These are phyloP conservation scores for Netelia virgata DNA, from an alignment of 2,888 invertebrate genomes.

Conservation along the genomic window DNA sequence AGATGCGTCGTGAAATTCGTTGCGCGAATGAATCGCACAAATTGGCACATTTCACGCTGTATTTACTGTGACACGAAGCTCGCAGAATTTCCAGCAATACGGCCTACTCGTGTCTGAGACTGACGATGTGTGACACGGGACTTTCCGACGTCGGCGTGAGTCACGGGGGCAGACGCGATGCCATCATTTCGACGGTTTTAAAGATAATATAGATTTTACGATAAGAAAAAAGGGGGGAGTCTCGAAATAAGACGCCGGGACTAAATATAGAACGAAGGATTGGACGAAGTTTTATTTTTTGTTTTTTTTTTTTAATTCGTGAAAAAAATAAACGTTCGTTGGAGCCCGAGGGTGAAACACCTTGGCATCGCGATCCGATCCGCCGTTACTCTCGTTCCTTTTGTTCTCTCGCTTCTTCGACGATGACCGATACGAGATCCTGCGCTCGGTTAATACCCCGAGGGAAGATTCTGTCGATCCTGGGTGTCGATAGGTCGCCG, in stretches of 20 bases:
- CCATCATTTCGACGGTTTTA: no score
- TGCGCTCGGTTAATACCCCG: constrained; percentile 36
- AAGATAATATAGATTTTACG: no score
- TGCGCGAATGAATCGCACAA: background rate
- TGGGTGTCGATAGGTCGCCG: constrained; percentile 63
- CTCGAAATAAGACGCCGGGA: no score
- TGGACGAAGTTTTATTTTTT: constrained; percentile 12
- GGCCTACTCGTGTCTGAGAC: background rate
- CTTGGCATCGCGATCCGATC: constrained; percentile 52
- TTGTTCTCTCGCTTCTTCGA: constrained; percentile 42
- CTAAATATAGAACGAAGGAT: no score
- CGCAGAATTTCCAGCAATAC: background rate
- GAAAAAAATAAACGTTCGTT: constrained; percentile 22
- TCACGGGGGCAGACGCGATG: no score
- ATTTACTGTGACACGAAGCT: background rate
- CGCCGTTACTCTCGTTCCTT: constrained; percentile 46
- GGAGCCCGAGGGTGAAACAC: constrained; percentile 43
- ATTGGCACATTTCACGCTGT: background rate
- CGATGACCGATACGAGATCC: constrained; percentile 55
- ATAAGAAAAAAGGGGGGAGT: no score
- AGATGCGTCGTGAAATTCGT: background rate
- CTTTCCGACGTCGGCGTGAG: no score
- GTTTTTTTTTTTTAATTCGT: constrained; percentile 4
- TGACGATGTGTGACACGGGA: no score
- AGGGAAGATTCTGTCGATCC: constrained; percentile 51